phyloP scores from a whole-genome alignment of 2,888 invertebrate species.

The Sympetrum striolatum region DNA sequence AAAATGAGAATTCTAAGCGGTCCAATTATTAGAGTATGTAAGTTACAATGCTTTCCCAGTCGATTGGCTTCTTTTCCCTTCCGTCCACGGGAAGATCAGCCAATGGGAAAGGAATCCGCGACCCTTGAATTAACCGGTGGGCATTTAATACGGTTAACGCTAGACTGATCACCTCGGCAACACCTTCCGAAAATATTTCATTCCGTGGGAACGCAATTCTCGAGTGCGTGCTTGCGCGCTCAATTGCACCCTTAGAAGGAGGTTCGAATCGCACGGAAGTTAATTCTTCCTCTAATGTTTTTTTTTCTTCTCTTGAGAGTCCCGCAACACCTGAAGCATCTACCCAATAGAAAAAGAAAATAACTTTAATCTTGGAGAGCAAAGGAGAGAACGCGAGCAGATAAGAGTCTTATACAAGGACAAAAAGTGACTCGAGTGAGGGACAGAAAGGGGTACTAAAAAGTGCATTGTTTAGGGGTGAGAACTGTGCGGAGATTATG shows the following conservation, averaged over 20 bases:
- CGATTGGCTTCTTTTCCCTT: no score
- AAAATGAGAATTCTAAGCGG: no score
- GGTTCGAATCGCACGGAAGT: neutral
- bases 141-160: no score
- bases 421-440: neutral
- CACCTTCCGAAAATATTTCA: neutral
- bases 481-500: neutral
- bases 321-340: neutral
- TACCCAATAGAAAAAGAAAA: neutral
- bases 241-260: neutral
- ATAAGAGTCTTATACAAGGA: neutral
- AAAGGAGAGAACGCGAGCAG: neutral
- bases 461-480: neutral
- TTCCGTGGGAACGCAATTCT: neutral
- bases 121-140: no score
- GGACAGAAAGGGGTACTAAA: neutral
- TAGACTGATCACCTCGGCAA: neutral
- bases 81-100: no score
- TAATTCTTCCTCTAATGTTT: neutral
- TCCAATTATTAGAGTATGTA: no score
- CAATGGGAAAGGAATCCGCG: no score
- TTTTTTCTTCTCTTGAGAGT: neutral
- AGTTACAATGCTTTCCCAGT: no score
- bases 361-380: neutral
- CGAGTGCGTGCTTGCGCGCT: neutral